These are phyloP conservation scores for Limulus polyphemus DNA, from an alignment of 2,888 invertebrate species.

Conservation along the genomic window DNA sequence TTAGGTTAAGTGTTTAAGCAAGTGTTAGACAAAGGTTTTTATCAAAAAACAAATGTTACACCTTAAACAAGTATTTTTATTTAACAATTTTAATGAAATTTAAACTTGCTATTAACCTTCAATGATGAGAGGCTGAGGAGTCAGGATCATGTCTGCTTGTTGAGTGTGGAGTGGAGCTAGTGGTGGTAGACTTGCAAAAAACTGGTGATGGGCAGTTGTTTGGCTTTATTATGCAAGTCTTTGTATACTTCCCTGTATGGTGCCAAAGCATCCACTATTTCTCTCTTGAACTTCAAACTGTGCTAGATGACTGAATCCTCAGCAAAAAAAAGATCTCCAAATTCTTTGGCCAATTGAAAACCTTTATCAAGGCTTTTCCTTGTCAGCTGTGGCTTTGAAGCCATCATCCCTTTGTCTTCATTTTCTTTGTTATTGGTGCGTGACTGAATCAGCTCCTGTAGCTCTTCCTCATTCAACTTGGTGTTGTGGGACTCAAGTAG, in stretches of 20 bases:
- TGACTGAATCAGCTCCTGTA: background rate
- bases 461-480: background rate
- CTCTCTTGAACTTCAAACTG: background rate
- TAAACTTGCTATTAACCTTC: too few species aligned
- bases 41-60: too few species aligned
- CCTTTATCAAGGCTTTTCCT: background rate
- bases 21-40: too few species aligned
- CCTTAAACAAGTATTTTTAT: too few species aligned
- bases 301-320: background rate
- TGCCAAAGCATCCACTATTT: background rate
- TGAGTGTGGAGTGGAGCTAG: too few species aligned
- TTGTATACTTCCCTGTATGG: background rate
- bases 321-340: background rate
- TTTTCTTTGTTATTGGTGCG: background rate
- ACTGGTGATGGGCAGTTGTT: too few species aligned
- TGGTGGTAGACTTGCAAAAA: too few species aligned
- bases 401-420: background rate
- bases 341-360: background rate
- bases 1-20: too few species aligned
- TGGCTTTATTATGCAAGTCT: too few species aligned
- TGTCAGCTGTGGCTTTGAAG: background rate
- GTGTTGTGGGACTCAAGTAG: background rate
- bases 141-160: too few species aligned
- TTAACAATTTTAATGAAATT: too few species aligned
- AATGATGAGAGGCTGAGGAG: too few species aligned